Evolutionary conservation across 2,888 invertebrate species (phyloP), one percentile per base, ranked within the genome.

Genomic region (Coenonympha arcania): DNA sequence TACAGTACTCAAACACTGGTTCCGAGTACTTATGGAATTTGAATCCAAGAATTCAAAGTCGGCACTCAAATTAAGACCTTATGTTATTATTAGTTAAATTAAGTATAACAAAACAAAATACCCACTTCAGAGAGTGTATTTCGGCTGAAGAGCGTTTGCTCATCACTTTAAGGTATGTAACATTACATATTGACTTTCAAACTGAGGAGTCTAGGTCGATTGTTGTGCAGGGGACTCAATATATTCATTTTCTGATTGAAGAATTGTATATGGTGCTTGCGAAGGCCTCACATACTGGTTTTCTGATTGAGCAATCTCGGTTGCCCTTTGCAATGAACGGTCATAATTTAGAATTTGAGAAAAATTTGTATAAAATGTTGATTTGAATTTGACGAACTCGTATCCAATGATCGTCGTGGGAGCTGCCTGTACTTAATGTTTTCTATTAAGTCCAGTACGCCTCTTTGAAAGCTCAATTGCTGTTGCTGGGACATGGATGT

Each of bases 111-210:
- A 43, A 43, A 43, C 43, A 43, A 31, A 31, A 43, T 43, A 43
- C 43, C 19, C 31, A 43, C 20, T 43, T 43, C 43, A 43, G 43
- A 43, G 43, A 43, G 43, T 31, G 33, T 43, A 43, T 43, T 43
- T 31, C 31, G 20, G 43, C 43, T 43, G 31, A 43, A 43, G 43
- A 43, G 43, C 20, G 43, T 43, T 43, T 43, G 20, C 43, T 43
- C 20, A 36, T 47, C 45, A 34, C 45, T 36, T 24, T 36, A 24
- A 36, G 45, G 45, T 34, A 39, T 22, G 30, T 48, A 41, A 22
- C 33, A 24, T 41, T 48, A 20, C 40, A 37, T 41, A 37, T 11
- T 26, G 24, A 24, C 24, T 24, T 24, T 24, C 24, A 24, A 8
- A 24, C 24, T 24, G 24, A 24, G 24, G 24, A 24, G 24, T 24